Percentiles rank a stretch among this genome's conserved stretches.
Evolutionary conservation across 1,140 invertebrate species (phyloP).

Genomic region (Diabrotica undecimpunctata): DNA sequence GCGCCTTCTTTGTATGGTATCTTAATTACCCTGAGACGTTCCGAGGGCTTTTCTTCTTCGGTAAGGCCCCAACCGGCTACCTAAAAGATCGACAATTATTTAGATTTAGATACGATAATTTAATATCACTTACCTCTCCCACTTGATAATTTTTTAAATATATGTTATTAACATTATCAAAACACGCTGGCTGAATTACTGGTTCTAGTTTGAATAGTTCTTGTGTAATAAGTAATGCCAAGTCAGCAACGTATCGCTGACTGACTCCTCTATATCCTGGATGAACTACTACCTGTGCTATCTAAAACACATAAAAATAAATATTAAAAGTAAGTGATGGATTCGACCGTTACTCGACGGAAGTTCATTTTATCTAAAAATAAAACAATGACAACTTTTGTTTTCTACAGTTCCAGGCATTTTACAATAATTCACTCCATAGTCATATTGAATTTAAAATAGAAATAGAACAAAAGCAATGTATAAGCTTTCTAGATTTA

Average conservation of each 20-base stretch:
- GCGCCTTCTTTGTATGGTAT: not conserved
- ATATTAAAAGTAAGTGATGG: too few relatives aligned
- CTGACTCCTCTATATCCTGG: not conserved
- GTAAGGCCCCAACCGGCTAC: not conserved
- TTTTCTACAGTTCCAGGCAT: too few relatives aligned
- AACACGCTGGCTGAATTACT: not conserved
- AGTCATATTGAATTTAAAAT: too few relatives aligned
- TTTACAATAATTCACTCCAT: too few relatives aligned
- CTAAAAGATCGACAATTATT: not conserved
- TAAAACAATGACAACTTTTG: too few relatives aligned
- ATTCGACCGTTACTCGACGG: too few relatives aligned
- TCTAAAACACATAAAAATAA: not conserved
- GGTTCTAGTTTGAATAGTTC: not conserved
- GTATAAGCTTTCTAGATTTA: too few relatives aligned
- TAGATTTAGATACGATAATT: too few relatives aligned
- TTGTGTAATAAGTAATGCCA: not conserved
- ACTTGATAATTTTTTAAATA: not conserved
- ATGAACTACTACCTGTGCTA: not conserved
- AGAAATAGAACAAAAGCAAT: too few relatives aligned
- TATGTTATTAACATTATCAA: not conserved
- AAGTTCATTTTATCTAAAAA: too few relatives aligned
- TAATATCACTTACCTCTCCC: not conserved
- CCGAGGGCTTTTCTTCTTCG: not conserved
- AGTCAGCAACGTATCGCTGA: not conserved
- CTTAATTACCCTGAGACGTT: not conserved